A percentile compares a stretch with the other conserved stretches of the same genome.
These are phyloP conservation scores for Thryonomys swinderianus DNA, from an alignment of 2,113 vertebrate species.

Conservation along the genomic window DNA sequence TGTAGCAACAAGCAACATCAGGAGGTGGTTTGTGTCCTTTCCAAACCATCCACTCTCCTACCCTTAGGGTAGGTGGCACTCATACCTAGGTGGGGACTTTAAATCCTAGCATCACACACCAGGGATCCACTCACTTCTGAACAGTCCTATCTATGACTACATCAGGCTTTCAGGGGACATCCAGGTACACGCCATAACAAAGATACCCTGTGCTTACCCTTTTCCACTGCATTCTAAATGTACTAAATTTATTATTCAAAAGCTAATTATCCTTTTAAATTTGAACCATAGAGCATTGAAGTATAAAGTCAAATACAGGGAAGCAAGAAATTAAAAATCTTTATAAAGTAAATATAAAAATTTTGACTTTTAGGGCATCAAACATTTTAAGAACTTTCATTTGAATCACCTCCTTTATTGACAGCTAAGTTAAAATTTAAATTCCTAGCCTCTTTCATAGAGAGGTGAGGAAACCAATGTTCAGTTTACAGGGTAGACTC, in stretches of 20 bases:
- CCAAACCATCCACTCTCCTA: background rate
- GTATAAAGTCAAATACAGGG: background rate
- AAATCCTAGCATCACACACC: background rate
- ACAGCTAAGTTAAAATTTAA: slow-evolving; percentile 30
- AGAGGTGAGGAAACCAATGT: background rate
- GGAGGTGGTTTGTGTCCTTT: background rate
- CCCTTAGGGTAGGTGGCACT: background rate
- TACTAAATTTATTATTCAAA: background rate
- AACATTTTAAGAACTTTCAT: background rate
- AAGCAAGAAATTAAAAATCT: slow-evolving; percentile 4
- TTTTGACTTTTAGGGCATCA: background rate
- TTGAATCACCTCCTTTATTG: background rate
- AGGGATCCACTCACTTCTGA: background rate
- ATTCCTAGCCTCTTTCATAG: background rate
- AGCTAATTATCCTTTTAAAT: slow-evolving; percentile 9
- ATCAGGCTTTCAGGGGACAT: background rate
- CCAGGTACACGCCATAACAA: background rate
- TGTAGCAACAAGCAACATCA: background rate
- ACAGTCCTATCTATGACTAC: background rate
- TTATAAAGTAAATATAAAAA: slow-evolving; percentile 25
- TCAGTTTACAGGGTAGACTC: background rate
- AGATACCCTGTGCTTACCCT: background rate
- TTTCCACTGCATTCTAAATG: background rate
- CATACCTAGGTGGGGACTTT: background rate
- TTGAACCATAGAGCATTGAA: background rate